Percentiles rank a stretch among this genome's conserved stretches.
Evolutionary conservation across 2,797 vertebrate species (phyloP).

Genomic region (Acomys russatus): DNA sequence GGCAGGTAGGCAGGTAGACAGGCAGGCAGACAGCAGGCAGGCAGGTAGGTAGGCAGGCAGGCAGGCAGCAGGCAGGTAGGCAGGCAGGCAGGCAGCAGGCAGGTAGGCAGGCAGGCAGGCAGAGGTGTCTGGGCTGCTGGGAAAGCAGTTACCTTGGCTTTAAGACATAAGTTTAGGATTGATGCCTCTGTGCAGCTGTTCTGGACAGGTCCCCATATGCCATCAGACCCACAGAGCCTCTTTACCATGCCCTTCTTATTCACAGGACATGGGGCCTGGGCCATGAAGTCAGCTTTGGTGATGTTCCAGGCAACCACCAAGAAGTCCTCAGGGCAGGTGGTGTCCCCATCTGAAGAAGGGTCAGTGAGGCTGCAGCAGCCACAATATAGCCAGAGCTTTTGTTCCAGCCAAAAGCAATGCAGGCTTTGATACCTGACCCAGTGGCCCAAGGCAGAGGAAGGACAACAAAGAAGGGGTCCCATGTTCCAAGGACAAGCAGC

Average conservation of each 20-base stretch:
- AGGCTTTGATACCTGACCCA: not conserved
- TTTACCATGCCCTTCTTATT: slow-evolving; percentile 67
- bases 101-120: too few species aligned
- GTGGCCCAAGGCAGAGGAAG: not conserved
- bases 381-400: not conserved
- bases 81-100: not conserved
- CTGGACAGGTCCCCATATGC: slow-evolving; percentile 74
- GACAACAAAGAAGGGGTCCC: fast-evolving
- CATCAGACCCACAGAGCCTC: slow-evolving; percentile 68
- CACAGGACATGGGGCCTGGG: slow-evolving; percentile 73
- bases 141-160: slow-evolving; percentile 71
- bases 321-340: slow-evolving; percentile 72
- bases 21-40: too few species aligned
- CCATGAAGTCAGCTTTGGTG: slow-evolving; percentile 81
- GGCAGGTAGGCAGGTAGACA: too few species aligned
- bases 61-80: too few species aligned
- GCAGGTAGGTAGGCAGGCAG: too few species aligned
- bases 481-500: not conserved
- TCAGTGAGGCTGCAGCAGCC: not conserved
- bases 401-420: not conserved
- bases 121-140: not conserved
- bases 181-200: slow-evolving; percentile 64
- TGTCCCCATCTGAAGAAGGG: slow-evolving; percentile 76
- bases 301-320: slow-evolving; percentile 69
- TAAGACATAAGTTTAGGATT: slow-evolving; percentile 63